Percentiles rank a stretch among this genome's conserved stretches.
Conservation (phyloP, 2,797 vertebrate genomes). For the Dicrostonyx torquatus region DNA sequence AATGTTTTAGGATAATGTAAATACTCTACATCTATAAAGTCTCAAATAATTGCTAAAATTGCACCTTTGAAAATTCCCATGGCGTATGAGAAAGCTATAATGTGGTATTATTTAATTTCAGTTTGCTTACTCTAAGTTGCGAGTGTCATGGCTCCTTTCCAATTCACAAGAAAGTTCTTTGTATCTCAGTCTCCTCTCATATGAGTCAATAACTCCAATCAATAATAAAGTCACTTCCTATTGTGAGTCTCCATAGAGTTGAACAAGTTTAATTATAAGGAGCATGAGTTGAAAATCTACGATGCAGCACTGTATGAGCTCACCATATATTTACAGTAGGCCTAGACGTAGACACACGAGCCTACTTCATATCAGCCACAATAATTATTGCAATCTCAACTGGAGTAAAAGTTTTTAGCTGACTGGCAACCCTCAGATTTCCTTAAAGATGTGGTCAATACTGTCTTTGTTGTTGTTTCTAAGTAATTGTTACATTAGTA, state of each 20-base stretch:
- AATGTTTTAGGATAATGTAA: neutral
- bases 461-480: no score
- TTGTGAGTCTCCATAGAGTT: neutral
- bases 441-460: no score
- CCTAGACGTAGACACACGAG: neutral
- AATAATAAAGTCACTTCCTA: neutral
- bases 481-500: no score
- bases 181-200: neutral
- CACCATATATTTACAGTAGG: no score
- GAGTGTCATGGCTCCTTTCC: neutral
- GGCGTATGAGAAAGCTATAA: neutral
- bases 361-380: neutral
- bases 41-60: neutral
- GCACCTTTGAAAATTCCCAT: neutral
- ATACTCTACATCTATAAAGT: neutral
- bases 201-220: neutral
- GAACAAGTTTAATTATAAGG: neutral
- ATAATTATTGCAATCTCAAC: neutral
- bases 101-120: neutral
- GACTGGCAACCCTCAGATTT: neutral
- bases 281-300: neutral
- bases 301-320: neutral
- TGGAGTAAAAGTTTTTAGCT: neutral
- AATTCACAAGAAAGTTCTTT: neutral
- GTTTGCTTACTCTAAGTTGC: neutral